phyloP scores from a whole-genome alignment of 2,113 vertebrate genomes.

The Thamnaconus septentrionalis region DNA sequence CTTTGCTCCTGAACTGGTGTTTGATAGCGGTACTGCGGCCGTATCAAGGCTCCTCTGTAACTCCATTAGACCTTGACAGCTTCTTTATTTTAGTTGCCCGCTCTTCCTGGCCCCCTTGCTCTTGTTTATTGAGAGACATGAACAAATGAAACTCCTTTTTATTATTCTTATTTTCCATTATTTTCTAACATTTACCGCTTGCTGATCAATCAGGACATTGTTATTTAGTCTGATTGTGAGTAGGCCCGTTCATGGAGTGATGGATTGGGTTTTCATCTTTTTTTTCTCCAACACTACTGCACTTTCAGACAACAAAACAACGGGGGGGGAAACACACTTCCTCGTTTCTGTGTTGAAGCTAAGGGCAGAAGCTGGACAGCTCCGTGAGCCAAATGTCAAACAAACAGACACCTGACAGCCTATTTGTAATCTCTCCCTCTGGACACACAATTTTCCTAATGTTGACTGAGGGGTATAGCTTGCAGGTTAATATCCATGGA shows the following conservation, averaged over 20 bases:
- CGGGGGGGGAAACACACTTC: not conserved
- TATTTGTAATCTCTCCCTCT: slow-evolving; percentile 55
- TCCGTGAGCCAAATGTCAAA: slow-evolving; percentile 46
- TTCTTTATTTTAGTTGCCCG: not conserved
- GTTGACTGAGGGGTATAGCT: slow-evolving; percentile 45
- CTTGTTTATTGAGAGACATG: not conserved
- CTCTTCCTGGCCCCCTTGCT: not conserved
- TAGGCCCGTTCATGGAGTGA: slow-evolving; percentile 1
- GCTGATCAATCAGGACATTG: not conserved
- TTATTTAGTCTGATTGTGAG: not conserved
- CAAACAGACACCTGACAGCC: slow-evolving; percentile 54
- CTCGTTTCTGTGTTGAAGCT: slow-evolving; percentile 20
- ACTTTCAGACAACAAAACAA: slow-evolving; percentile 3
- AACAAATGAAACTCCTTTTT: not conserved
- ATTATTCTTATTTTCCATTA: no score
- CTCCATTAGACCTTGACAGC: not conserved
- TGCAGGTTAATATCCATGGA: slow-evolving; percentile 40
- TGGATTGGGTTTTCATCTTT: not conserved
- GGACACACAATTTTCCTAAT: slow-evolving; percentile 50
- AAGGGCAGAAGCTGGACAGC: slow-evolving; percentile 20
- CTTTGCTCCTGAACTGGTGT: no score
- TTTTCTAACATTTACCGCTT: no score
- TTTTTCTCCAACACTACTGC: not conserved
- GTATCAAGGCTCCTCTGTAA: no score
- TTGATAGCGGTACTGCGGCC: no score